Conservation (phyloP, 2,797 vertebrate species). For the Alauda arvensis region DNA sequence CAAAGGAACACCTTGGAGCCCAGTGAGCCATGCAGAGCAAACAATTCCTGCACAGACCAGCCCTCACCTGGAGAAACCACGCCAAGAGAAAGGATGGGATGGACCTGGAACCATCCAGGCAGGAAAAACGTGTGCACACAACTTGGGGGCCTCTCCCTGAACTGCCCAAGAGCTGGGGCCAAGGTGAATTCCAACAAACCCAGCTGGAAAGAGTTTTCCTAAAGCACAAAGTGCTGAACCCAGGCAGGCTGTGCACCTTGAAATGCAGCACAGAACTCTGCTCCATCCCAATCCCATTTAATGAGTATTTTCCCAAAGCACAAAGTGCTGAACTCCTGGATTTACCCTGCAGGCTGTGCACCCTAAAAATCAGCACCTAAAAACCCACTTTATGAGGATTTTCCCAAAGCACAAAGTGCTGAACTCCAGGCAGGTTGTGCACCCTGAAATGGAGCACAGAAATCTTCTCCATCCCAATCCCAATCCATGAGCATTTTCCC, state of each 20-base stretch:
- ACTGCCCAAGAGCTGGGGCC: neutral
- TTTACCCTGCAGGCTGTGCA: neutral
- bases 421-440: neutral
- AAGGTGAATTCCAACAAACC: neutral
- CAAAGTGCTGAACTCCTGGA: neutral
- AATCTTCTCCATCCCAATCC: neutral
- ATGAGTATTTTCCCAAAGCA: too few relatives aligned
- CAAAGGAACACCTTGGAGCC: neutral
- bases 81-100: neutral
- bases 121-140: neutral
- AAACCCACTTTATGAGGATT: too few relatives aligned
- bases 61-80: accelerated
- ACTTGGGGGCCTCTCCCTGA: accelerated
- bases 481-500: neutral
- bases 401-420: neutral
- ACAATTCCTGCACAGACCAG: neutral
- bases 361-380: too few relatives aligned
- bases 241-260: neutral
- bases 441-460: neutral
- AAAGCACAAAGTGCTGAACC: accelerated
- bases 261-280: neutral
- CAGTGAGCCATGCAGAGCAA: neutral
- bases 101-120: neutral
- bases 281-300: too few relatives aligned
- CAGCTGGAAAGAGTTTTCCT: neutral